Evolutionary conservation across 2,888 invertebrate species (phyloP).

Genomic region (Acanthosepion esculentum): DNA sequence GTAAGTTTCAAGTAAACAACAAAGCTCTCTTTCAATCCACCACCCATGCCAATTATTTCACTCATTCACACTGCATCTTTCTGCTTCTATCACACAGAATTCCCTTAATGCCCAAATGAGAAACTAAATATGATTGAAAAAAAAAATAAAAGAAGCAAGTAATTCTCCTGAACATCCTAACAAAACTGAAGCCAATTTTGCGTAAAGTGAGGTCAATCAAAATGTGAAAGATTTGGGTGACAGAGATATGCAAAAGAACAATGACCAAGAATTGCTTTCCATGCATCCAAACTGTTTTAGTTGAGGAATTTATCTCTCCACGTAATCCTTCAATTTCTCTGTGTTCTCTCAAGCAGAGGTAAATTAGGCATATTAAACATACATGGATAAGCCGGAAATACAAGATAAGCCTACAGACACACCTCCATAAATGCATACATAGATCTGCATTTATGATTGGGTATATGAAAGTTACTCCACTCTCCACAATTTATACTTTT

Average conservation of each 20-base stretch:
- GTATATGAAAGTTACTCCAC: no score
- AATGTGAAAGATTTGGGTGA: not conserved
- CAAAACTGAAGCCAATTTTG: not conserved
- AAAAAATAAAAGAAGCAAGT: not conserved
- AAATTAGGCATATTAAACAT: not conserved
- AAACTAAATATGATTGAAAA: not conserved
- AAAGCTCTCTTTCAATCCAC: not conserved
- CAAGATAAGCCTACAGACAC: no score
- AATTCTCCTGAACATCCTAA: not conserved
- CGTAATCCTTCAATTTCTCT: not conserved
- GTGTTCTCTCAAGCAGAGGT: not conserved
- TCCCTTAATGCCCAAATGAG: not conserved
- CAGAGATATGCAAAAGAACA: not conserved
- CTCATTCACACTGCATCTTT: not conserved
- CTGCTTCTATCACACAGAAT: not conserved
- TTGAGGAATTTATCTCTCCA: not conserved
- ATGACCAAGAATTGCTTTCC: not conserved
- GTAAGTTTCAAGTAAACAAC: not conserved
- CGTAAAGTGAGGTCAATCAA: not conserved
- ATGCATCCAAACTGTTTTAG: not conserved
- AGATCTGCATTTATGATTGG: no score
- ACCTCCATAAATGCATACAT: no score
- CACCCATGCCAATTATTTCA: slow-evolving; percentile 16
- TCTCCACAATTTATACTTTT: no score
- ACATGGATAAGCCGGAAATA: no score